Evolutionary conservation across 2,797 vertebrate species (phyloP), one percentile per base, ranked within the genome.

Genomic region (Tokudaia tokunoshimensis): DNA sequence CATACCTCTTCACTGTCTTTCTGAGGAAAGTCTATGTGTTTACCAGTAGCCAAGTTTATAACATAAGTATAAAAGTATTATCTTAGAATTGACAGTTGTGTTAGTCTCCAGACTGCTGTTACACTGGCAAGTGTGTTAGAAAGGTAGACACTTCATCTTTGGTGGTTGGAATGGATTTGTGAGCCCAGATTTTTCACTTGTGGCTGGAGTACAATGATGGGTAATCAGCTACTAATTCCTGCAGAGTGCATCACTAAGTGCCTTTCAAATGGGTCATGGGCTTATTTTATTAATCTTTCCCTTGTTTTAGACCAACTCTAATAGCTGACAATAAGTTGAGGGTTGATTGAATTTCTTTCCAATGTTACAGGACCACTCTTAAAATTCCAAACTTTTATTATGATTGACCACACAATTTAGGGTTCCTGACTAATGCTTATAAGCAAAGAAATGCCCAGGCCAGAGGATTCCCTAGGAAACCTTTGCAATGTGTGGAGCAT

Each of bases 401-500:
- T 10, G 52, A 76, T 19, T 47, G 57, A 52, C 6, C 20, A 47
- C 14, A 57, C 19, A 72, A 7, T 61, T 63, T 84, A 24, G 61
- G n/a, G 37, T 12, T 37, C 12, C 44, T 55, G 22, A 20, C 1
- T 7, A 57, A 72, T 2, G 26, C 29, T 65, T 84, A 5, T 22
- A 50, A 70, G 34, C 7, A 19, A 29, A 44, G 26, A 10, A 11
- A 78, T 79, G 78, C 57, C 41, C 59, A 80, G 29, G 31, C 63
- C 37, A 44, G 44, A 79, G 76, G 78, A 88, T 29, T 1, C 47
- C 17, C 2, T 14, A 12, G 0, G 44, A 70, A 31, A 75, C 8
- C 1, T 26, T 82, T 37, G 52, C n/a, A 44, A 1, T 19, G 2
- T 26, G 3, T 2, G 10, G 37, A 9, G 1, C 31, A 2, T 20